These are phyloP conservation scores for Amazona vittata DNA, from an alignment of 2,113 vertebrate species.

Conservation along the genomic window DNA sequence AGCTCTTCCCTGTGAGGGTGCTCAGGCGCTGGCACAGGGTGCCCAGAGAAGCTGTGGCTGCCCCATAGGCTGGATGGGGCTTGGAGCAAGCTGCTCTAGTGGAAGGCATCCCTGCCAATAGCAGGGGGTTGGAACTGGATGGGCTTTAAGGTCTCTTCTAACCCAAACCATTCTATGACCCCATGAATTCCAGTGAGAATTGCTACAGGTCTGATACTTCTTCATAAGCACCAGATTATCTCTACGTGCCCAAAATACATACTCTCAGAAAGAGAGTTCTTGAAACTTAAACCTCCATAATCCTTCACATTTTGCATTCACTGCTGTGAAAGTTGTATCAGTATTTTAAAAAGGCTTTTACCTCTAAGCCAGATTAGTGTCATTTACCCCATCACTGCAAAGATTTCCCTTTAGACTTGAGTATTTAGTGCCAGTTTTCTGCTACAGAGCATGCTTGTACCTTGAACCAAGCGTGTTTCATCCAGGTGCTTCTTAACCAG, in stretches of 20 bases:
- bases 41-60: neutral
- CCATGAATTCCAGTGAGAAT: neutral
- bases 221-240: neutral
- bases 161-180: neutral
- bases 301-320: neutral
- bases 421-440: neutral
- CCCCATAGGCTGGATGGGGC: neutral
- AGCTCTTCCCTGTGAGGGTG: neutral
- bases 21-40: neutral
- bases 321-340: neutral
- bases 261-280: neutral
- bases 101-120: neutral
- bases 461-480: conserved; percentile 80
- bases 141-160: neutral
- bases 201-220: neutral
- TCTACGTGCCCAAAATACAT: neutral
- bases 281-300: neutral
- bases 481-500: conserved; percentile 79
- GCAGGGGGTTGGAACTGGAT: neutral
- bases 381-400: neutral
- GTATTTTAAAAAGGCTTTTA: neutral
- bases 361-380: neutral
- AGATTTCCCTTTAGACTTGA: neutral
- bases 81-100: neutral
- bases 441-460: neutral